Conservation (phyloP, 1,140 invertebrate genomes). For the Eulimnadia texana region DNA sequence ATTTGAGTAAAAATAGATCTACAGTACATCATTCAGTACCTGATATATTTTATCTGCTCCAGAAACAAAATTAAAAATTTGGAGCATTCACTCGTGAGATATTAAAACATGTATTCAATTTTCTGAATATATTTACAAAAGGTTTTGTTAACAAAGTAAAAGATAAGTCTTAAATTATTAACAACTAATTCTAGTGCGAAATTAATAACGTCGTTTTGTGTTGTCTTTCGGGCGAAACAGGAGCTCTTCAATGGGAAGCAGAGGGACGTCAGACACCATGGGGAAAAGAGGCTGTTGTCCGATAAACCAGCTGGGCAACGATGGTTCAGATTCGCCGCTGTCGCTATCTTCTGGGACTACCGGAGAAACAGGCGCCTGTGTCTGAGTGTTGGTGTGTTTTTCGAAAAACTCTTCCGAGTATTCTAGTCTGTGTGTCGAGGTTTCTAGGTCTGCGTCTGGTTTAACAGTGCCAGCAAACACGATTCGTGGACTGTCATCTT, state of each 20-base stretch:
- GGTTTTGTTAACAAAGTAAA: too few species aligned
- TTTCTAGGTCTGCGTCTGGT: not conserved
- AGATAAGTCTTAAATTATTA: too few species aligned
- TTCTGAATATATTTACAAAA: too few species aligned
- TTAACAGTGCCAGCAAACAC: not conserved
- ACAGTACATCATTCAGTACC: too few species aligned
- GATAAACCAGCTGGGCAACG: not conserved
- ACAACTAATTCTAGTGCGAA: too few species aligned
- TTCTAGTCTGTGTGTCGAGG: not conserved
- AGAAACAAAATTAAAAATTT: too few species aligned
- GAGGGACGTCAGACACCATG: constrained; percentile 11
- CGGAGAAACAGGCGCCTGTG: not conserved
- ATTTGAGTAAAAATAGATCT: too few species aligned
- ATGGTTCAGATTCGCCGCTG: not conserved
- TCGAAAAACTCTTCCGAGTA: not conserved
- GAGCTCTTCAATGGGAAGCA: constrained; percentile 12
- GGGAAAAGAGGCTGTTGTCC: not conserved
- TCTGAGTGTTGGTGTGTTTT: not conserved
- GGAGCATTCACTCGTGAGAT: too few species aligned
- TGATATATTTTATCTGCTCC: too few species aligned
- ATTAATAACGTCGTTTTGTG: not conserved
- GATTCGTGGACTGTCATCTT: not conserved
- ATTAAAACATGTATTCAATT: too few species aligned
- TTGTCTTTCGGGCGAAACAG: constrained; percentile 7
- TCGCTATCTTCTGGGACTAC: not conserved